Evolutionary conservation across 2,797 vertebrate genomes (phyloP), one percentile per base, ranked within the genome.

Genomic region (Poecilia picta): DNA sequence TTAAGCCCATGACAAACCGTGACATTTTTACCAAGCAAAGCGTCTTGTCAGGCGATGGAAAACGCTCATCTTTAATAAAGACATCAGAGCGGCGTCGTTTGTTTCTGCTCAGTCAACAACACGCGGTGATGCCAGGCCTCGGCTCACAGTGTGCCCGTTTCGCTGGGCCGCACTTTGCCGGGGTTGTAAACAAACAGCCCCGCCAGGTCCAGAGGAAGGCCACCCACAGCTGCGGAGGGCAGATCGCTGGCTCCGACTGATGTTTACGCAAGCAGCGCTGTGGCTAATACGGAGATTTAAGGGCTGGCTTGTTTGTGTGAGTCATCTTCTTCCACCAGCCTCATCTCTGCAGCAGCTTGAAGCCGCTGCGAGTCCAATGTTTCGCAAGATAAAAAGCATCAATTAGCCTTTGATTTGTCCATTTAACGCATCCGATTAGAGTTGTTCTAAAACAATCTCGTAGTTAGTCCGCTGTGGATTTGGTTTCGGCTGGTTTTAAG

Each of bases 121-220:
- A 75, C 57, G 0, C 76, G 72, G 89, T 43, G 76, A 86, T 85
- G 85, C 84, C 81, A 81, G 74, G 76, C 77, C 79, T n/a, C 49
- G 74, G 77, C 78, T 86, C 84, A 0, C 77, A 71, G 68, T n/a
- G n/a, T 45, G 39, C 68, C 68, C 41, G 2, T 71, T n/a, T n/a
- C 12, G 13, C 41, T 23, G 78, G 73, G 80, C 86, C 51, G 28
- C 86, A 80, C 84, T 89, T 80, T 4, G 10, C 72, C 83, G 64
- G 55, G 46, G 89, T 88, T 80, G 89, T 88, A 91, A 93, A 91
- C 89, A 92, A 87, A 88, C 83, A 82, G 77, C 11, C 10, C 72
- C 78, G 72, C 72, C 83, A 51, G 70, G 70, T 75, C 33, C 75
- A 73, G 1, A 0, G 80, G 79, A 49, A 51, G 87, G 84, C 90